phyloP scores from a whole-genome alignment of 2,113 vertebrate species.

The Melierax canorus region DNA sequence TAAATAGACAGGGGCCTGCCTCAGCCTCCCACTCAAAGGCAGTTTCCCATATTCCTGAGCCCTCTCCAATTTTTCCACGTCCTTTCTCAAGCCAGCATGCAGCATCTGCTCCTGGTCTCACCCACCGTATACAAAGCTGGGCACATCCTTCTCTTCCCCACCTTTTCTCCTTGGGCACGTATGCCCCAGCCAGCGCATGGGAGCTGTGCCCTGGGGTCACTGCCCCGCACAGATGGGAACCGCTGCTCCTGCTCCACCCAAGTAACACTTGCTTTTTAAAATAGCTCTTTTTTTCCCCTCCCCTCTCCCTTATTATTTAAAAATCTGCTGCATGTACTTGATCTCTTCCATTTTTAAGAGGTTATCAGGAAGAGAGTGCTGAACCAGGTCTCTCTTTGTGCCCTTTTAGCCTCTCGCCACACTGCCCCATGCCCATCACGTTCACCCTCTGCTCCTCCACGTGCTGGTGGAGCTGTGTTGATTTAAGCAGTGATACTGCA shows the following conservation, averaged over 20 bases:
- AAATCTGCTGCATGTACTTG: neutral
- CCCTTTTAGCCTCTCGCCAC: neutral
- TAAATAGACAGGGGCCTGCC: neutral
- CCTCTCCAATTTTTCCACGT: neutral
- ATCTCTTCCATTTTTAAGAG: neutral
- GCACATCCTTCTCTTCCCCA: neutral
- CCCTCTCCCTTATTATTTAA: neutral
- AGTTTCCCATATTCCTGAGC: neutral
- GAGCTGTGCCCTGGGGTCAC: neutral
- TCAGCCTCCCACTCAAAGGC: neutral
- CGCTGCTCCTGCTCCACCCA: neutral
- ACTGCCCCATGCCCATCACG: neutral
- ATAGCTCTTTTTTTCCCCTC: neutral
- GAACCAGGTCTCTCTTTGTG: neutral
- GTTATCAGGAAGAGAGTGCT: neutral
- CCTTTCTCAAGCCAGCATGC: neutral
- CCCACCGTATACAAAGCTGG: neutral
- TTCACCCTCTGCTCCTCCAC: neutral
- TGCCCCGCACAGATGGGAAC: accelerated
- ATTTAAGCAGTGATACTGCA: neutral
- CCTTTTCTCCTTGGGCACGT: neutral
- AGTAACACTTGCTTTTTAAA: neutral
- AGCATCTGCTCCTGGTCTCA: neutral
- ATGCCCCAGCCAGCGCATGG: accelerated
- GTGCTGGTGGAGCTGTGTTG: neutral